These are phyloP conservation scores for Lepidotrigona ventralis DNA, from an alignment of 1,140 invertebrate species.

Conservation along the genomic window DNA sequence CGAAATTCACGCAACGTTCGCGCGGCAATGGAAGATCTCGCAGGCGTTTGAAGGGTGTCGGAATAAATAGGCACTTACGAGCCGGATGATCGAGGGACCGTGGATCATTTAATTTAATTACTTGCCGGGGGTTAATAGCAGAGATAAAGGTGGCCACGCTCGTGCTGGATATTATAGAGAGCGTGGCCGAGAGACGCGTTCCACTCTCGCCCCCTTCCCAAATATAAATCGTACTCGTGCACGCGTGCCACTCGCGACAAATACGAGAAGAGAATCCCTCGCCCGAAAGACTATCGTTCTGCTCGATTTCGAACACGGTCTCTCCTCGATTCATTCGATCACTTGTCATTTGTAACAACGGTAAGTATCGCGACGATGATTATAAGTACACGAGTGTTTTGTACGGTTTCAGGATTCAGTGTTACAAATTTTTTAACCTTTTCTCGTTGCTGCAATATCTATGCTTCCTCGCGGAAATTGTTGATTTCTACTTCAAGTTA, in stretches of 20 bases:
- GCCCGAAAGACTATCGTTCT: conserved; percentile 39
- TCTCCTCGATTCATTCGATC: neutral
- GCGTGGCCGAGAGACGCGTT: conserved; percentile 47
- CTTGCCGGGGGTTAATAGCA: conserved; percentile 76
- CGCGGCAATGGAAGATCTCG: conserved; percentile 29
- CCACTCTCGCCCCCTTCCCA: conserved; percentile 43
- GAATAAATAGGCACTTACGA: conserved; percentile 75
- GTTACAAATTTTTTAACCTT: too few relatives aligned
- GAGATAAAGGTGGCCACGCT: conserved; percentile 76
- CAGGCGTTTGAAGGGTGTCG: conserved; percentile 60
- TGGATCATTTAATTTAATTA: conserved; percentile 80
- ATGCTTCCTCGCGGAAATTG: too few relatives aligned
- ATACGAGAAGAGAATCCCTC: conserved; percentile 16
- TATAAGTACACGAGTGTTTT: too few relatives aligned
- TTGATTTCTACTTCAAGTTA: too few relatives aligned
- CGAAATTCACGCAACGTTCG: conserved; percentile 26
- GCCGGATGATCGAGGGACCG: conserved; percentile 76
- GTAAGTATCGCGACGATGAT: too few relatives aligned
- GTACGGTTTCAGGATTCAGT: too few relatives aligned
- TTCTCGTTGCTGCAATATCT: too few relatives aligned
- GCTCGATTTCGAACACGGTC: conserved; percentile 9
- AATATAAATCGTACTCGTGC: conserved; percentile 62
- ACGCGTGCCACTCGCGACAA: neutral
- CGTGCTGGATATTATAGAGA: conserved; percentile 67
- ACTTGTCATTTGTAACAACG: too few relatives aligned